Evolutionary conservation across 2,797 vertebrate species (phyloP).

Genomic region (Diglossa cyanea): DNA sequence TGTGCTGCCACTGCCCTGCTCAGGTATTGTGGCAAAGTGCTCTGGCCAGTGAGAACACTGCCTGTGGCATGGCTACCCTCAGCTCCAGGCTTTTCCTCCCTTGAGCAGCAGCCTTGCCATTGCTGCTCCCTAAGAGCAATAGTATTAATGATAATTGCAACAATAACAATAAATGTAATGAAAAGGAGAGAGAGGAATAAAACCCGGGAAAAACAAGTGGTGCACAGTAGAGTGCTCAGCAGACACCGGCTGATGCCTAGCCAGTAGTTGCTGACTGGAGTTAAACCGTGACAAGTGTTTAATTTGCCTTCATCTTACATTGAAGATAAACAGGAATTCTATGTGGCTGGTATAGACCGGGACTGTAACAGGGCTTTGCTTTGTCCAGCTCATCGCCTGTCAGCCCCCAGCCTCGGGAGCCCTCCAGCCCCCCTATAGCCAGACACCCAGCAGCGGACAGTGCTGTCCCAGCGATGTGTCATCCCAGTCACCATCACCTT

Average conservation of each 20-base stretch:
- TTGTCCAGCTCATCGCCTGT: fast-evolving
- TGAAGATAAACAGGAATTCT: background rate
- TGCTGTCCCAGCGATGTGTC: fast-evolving
- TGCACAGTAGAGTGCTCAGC: background rate
- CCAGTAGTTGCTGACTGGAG: background rate
- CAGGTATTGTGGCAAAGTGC: background rate
- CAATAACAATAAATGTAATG: background rate
- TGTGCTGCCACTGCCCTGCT: background rate
- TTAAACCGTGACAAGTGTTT: background rate
- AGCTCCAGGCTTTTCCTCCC: background rate
- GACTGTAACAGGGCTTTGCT: background rate
- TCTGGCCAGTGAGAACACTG: background rate
- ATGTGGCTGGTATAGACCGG: fast-evolving
- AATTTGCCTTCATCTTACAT: fast-evolving
- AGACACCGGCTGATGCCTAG: background rate
- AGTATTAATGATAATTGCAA: background rate
- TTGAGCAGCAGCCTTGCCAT: background rate
- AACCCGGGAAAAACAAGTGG: background rate
- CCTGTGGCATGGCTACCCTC: fast-evolving
- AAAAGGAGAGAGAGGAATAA: background rate
- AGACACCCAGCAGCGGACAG: fast-evolving
- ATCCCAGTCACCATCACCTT: background rate
- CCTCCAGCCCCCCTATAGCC: fast-evolving
- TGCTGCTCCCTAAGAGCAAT: background rate
- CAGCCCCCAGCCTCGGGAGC: background rate